Evolutionary conservation across 2,113 vertebrate genomes (phyloP), one percentile per base, ranked within the genome.

Genomic region (Chaenocephalus aceratus): DNA sequence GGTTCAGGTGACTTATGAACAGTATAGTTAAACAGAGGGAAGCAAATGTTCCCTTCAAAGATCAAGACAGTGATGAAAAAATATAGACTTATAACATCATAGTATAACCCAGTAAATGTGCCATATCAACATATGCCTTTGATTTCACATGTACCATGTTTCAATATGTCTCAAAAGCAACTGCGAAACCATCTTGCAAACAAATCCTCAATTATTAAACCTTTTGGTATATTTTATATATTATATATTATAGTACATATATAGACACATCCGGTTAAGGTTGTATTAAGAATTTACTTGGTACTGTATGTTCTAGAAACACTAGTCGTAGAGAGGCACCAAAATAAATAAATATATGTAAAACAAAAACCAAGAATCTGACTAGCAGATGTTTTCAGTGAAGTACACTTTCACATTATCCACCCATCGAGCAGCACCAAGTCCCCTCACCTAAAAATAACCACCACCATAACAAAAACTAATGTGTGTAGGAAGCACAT

Each of bases 51-150:
- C 72, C 87, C 88, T 85, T 92, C 79, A 67, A 76, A 83, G 85
- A 76, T 90, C 63, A 61, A 87, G 88, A 85, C 91, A 89, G 80
- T 91, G 88, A 88, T 85, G 89, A 91, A 88, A 94, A 77, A 93
- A 93, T 85, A 89, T 83, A 93, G 82, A 91, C 80, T 89, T 81
- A 90, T 75, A 75, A 68, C 86, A 91, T 90, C 77, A 85, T 65
- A 72, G 82, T 82, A 83, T 89, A 72, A 77, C 87, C 83, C 75
- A 90, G 81, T 79, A 86, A 91, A 93, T 86, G 88, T 72, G 1
- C 53, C 85, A 75, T 67, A 66, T 88, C 75, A 82, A 85, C 70
- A 75, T 73, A 57, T 82, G 78, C 66, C 70, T 83, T 67, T 74
- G 75, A 82, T 85, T 64, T 82, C 30, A 85, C 75, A 83, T 65